These are phyloP conservation scores for Drosophila neocordata DNA, from an alignment of 1,140 invertebrate species.

Conservation along the genomic window DNA sequence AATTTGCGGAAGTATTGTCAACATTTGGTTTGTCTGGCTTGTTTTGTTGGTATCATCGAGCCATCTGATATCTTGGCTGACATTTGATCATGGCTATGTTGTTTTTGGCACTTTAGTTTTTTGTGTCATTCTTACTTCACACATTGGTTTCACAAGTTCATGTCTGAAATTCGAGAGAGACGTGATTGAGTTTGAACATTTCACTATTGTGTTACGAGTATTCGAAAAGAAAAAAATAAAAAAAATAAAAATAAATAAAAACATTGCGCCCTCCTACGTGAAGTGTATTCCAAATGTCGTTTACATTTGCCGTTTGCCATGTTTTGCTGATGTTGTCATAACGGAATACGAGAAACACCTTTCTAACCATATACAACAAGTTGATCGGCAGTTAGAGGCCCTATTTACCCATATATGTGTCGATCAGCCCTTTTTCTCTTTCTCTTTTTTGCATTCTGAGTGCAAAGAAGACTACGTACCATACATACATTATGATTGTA, in stretches of 20 bases:
- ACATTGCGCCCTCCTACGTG: constrained; percentile 55
- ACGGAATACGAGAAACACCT: constrained; percentile 49
- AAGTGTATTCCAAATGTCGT: constrained; percentile 34
- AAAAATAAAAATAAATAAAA: too few species aligned
- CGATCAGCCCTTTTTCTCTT: constrained; percentile 7
- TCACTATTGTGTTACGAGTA: constrained; percentile 24
- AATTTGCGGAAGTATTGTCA: too few species aligned
- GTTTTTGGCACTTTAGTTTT: neutral
- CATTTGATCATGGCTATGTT: neutral
- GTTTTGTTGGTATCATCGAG: too few species aligned
- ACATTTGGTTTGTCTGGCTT: too few species aligned
- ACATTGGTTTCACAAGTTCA: constrained; percentile 50
- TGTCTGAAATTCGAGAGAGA: constrained; percentile 17
- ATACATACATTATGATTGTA: constrained; percentile 17
- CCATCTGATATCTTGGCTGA: constrained; percentile 1
- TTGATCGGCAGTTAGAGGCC: constrained; percentile 17
- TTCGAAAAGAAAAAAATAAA: neutral
- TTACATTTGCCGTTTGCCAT: constrained; percentile 13
- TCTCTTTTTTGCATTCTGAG: constrained; percentile 39
- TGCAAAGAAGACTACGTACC: constrained; percentile 3
- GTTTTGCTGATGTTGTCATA: constrained; percentile 65
- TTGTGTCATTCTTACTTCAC: constrained; percentile 49
- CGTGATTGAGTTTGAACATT: constrained; percentile 53
- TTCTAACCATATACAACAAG: constrained; percentile 33
- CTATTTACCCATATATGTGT: constrained; percentile 43